phyloP scores from a whole-genome alignment of 2,113 vertebrate species.

The cattle (Bos taurus) region DNA sequence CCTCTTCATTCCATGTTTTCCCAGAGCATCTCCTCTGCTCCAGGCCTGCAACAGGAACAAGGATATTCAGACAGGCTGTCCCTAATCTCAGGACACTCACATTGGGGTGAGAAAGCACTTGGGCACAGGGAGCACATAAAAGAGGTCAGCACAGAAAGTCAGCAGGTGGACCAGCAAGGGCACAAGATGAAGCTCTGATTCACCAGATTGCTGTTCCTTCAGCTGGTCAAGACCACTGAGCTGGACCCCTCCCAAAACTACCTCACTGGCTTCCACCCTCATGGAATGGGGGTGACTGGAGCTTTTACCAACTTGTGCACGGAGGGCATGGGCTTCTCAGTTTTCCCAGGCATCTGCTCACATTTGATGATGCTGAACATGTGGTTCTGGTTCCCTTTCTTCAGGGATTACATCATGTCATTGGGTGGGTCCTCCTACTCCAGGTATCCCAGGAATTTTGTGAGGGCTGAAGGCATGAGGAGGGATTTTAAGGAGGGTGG shows the following conservation, averaged over 20 bases:
- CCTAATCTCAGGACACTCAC: not conserved
- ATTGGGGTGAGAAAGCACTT: not conserved
- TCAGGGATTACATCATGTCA: slow-evolving; percentile 74
- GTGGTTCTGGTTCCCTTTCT: slow-evolving; percentile 91
- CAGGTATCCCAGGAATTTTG: not conserved
- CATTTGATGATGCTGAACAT: slow-evolving; percentile 90
- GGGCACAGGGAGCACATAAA: not conserved
- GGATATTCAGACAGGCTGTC: not conserved
- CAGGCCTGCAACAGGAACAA: not conserved
- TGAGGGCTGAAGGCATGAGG: not conserved
- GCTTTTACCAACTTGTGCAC: not conserved
- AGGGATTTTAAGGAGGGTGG: not conserved
- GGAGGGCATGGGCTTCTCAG: slow-evolving; percentile 72
- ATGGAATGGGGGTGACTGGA: not conserved
- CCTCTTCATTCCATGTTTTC: not conserved
- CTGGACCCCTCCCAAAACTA: not conserved
- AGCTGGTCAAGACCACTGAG: slow-evolving; percentile 89
- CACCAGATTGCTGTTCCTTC: slow-evolving; percentile 1
- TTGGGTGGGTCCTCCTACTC: slow-evolving; percentile 79
- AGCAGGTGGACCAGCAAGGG: not conserved
- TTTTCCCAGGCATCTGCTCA: slow-evolving; percentile 87
- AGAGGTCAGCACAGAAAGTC: not conserved
- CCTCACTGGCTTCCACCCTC: not conserved
- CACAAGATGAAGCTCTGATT: fast-evolving
- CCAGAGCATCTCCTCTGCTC: not conserved